Evolutionary conservation across 2,797 vertebrate genomes (phyloP).

Genomic region (Carapus acus): DNA sequence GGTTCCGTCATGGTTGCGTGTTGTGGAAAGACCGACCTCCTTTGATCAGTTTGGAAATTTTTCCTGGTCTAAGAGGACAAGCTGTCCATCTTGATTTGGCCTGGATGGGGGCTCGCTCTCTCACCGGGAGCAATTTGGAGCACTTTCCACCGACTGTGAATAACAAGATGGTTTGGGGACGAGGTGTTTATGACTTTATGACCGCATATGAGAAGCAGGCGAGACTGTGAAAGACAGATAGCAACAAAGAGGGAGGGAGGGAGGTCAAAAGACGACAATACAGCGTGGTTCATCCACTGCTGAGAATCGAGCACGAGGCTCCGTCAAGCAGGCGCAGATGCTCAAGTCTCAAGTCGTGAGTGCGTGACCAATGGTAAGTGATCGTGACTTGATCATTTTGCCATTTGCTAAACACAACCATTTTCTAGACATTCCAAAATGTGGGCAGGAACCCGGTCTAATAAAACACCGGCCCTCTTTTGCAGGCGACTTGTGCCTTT

Average conservation of each 20-base stretch:
- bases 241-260: slow-evolving; percentile 1
- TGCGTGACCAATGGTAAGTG: too few relatives aligned
- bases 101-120: too few relatives aligned
- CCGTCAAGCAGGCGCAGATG: not conserved
- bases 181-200: slow-evolving; percentile 47
- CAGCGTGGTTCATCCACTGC: not conserved
- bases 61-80: slow-evolving; percentile 25
- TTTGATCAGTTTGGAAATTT: not conserved
- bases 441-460: slow-evolving; percentile 35
- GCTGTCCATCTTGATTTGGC: slow-evolving; percentile 20
- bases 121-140: slow-evolving; percentile 45
- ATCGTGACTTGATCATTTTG: slow-evolving; percentile 12
- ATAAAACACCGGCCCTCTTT: slow-evolving; percentile 51
- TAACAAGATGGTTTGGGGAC: slow-evolving; percentile 37
- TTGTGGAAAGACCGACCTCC: not conserved
- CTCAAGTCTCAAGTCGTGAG: not conserved
- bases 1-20: too few relatives aligned
- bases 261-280: not conserved
- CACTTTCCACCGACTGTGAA: slow-evolving; percentile 34
- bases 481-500: slow-evolving; percentile 37
- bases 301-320: not conserved
- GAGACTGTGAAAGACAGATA: slow-evolving; percentile 11
- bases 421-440: slow-evolving; percentile 60
- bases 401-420: slow-evolving; percentile 33
- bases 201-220: slow-evolving; percentile 5